Evolutionary conservation across 2,888 invertebrate genomes (phyloP), one percentile per base, ranked within the genome.

Genomic region (Drosophila lutescens): DNA sequence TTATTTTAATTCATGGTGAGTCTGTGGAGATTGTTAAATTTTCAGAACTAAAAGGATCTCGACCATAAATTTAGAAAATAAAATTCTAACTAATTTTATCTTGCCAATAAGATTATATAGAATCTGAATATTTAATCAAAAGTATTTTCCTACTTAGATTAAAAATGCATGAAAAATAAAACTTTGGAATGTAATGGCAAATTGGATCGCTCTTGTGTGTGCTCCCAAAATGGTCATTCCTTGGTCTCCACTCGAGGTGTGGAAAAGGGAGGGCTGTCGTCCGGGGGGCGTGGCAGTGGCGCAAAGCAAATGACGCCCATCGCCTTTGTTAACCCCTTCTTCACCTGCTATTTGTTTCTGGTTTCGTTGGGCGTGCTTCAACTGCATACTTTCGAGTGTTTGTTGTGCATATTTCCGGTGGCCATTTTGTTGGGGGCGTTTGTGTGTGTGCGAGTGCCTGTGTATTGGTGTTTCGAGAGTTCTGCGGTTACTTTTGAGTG

Each of bases 401-500:
- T 78, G 82, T 58, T 87, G 83, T 75, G 80, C 82, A 88, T 78
- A 88, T 82, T 87, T 78, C 76, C 68, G 83, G 74, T 70, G 68
- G 70, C 68, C 74, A 54, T 71, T 71, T 70, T 46, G 50, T 44
- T 47, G 63, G 49, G 62, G 30, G 76, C 72, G 76, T 71, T 67
- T 62, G 71, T 66, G 55, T 59, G 76, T 76, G 51, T 69, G 17
- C n/a, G 26, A 56, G 50, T 83, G 55, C 47, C 63, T 49, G 73
- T 57, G 56, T 60, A 49, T 61, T 34, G 32, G 34, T 38, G 53
- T 61, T 71, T 57, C 46, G 72, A 62, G 76, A 55, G 62, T 59
- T 50, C 40, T 76, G 72, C 53, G 76, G 72, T 65, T 76, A 46
- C 75, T 73, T 83, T 69, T 68, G 58, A 55, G 71, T 61, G 69